Evolutionary conservation across 2,888 invertebrate species (phyloP), one percentile per base, ranked within the genome.

Genomic region (Drosophila flavopinicola): DNA sequence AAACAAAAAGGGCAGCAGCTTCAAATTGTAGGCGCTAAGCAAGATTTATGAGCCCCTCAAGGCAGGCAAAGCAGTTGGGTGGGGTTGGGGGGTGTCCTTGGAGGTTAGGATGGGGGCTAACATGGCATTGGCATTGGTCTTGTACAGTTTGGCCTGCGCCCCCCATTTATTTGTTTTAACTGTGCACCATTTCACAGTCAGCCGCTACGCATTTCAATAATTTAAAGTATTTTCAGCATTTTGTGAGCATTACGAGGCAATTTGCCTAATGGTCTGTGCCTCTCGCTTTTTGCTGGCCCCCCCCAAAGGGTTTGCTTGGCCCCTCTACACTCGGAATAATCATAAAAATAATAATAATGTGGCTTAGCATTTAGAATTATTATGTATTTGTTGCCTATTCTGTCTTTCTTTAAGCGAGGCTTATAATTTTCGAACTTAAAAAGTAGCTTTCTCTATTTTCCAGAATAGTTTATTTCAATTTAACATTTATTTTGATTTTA

Each of bases 21-120:
- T 48, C 33, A 38, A 72, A 32, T 63, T 59, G 51, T 56, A 49
- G 59, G 49, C 73, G 58, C 84, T 79, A 80, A 80, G 80, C 79
- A 80, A 85, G 80, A 80, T 85, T 80, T 80, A 80, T 80, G 80
- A 70, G 84, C 33, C 79, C 83, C 85, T 52, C 20, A 59, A 64
- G 72, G 58, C 58, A 17, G 6, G 9, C 24, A 37, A n/a, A 3
- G 42, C 23, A 7, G 13, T 15, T n/a, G 3, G 13, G 7, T 5
- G 41, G 6, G 13, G 17, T 27, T 0, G 5, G 38, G 13, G 4
- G 10, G 1, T 0, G n/a, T n/a, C n/a, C n/a, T n/a, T n/a, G n/a
- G n/a, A 4, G 20, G 0, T 3, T 9, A 23, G 13, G 11, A 60
- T 54, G 13, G 52, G 52, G n/a, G n/a, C 2, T 15, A 29, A 32